A percentile compares a stretch with the other conserved stretches of the same genome.
Evolutionary conservation across 1,140 invertebrate species (phyloP).

Genomic region (Hypsibius dujardini): DNA sequence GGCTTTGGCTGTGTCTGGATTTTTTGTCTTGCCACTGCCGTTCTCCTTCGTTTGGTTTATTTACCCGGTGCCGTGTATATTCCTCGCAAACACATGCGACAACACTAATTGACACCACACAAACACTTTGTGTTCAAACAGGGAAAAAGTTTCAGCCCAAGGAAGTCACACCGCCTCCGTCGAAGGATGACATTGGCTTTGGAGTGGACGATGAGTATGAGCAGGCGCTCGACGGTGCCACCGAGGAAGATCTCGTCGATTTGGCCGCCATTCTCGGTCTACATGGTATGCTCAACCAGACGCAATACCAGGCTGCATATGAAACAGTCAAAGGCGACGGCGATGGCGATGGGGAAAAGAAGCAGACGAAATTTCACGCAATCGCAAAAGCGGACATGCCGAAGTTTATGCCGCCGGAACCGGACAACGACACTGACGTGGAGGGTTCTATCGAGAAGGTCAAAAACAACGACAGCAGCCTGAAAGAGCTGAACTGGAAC

Average conservation of each 20-base stretch:
- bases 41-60: neutral
- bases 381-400: conserved; percentile 81
- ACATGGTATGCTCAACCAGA: conserved; percentile 99
- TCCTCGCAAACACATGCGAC: too few relatives aligned
- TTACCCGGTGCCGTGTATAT: conserved; percentile 17
- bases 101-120: too few relatives aligned
- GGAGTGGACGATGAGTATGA: conserved; percentile 90
- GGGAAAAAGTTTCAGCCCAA: conserved; percentile 20
- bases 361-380: conserved; percentile 36
- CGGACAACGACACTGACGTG: conserved; percentile 79
- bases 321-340: conserved; percentile 31
- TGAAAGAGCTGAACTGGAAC: conserved; percentile 83
- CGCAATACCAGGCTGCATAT: conserved; percentile 87
- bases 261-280: conserved; percentile 97
- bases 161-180: conserved; percentile 17
- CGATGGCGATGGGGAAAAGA: conserved; percentile 28
- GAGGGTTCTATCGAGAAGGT: conserved; percentile 73
- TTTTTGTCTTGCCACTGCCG: neutral
- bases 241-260: conserved; percentile 97
- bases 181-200: conserved; percentile 65
- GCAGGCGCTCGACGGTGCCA: conserved; percentile 65
- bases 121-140: neutral
- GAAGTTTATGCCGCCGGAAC: conserved; percentile 67
- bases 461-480: conserved; percentile 61
- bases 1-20: neutral